phyloP scores from a whole-genome alignment of 2,113 vertebrate species.

The Cercopithecus mona region DNA sequence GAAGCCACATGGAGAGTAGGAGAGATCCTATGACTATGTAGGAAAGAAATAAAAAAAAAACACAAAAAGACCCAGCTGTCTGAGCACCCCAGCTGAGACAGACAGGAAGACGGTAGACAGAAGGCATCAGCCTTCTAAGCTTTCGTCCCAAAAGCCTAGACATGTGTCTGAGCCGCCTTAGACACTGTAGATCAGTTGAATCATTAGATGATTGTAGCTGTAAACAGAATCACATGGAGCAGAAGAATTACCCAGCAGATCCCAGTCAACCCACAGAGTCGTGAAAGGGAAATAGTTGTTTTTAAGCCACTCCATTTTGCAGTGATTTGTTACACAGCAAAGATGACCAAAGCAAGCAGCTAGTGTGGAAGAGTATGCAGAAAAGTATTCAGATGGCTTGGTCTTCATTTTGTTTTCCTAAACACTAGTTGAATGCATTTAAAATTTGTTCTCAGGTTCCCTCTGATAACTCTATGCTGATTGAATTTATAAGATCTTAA shows the following conservation, averaged over 20 bases:
- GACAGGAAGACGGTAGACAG: background rate
- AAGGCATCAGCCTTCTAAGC: background rate
- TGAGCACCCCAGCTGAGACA: background rate
- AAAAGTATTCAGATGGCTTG: background rate
- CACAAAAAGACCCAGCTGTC: background rate
- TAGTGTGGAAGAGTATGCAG: background rate
- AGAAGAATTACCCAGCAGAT: background rate
- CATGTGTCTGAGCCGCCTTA: background rate
- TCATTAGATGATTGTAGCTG: background rate
- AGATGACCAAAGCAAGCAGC: background rate
- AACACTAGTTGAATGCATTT: background rate
- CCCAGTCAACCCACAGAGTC: background rate
- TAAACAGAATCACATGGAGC: background rate
- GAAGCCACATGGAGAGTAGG: background rate
- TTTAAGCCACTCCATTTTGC: background rate
- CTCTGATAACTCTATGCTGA: background rate
- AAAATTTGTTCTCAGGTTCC: background rate
- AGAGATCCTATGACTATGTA: background rate
- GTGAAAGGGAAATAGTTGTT: background rate
- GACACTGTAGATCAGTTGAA: background rate
- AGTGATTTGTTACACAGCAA: background rate
- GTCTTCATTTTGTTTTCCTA: background rate
- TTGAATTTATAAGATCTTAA: background rate
- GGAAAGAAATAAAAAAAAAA: background rate
- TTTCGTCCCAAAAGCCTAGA: background rate